phyloP scores from a whole-genome alignment of 2,113 vertebrate genomes.

The Pedionomus torquatus region DNA sequence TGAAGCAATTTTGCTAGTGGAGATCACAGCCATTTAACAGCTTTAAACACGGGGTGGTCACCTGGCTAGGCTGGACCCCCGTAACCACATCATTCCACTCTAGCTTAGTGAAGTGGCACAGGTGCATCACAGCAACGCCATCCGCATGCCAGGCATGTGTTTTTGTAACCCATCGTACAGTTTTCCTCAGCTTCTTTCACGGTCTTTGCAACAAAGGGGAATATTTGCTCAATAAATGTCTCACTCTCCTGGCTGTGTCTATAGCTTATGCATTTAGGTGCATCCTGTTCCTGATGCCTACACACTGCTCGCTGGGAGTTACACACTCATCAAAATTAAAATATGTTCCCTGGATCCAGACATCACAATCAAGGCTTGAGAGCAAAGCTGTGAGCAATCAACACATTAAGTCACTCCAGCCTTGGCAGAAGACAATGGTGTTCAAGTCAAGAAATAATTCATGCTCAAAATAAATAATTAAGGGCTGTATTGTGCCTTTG shows the following conservation, averaged over 20 bases:
- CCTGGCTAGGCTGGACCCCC: not conserved
- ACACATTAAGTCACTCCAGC: not conserved
- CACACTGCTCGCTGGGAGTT: not conserved
- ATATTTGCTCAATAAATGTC: not conserved
- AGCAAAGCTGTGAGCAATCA: constrained; percentile 24
- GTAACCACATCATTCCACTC: not conserved
- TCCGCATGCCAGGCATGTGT: accelerated
- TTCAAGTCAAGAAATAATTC: constrained; percentile 17
- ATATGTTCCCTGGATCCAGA: not conserved
- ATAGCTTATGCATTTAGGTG: not conserved
- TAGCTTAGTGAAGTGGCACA: not conserved
- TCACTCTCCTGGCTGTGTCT: not conserved
- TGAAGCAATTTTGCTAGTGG: not conserved
- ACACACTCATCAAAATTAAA: not conserved
- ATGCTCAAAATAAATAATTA: constrained; percentile 26
- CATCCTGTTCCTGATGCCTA: not conserved
- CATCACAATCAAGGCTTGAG: not conserved
- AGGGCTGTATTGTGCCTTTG: not conserved
- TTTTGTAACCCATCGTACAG: not conserved
- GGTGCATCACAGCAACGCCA: accelerated
- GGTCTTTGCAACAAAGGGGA: not conserved
- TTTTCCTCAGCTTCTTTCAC: not conserved
- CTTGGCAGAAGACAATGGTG: constrained; percentile 20
- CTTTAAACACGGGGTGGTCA: not conserved
- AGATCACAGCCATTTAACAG: not conserved